Evolutionary conservation across 2,888 invertebrate genomes (phyloP), one percentile per base, ranked within the genome.

Genomic region (Eledona agricola): DNA sequence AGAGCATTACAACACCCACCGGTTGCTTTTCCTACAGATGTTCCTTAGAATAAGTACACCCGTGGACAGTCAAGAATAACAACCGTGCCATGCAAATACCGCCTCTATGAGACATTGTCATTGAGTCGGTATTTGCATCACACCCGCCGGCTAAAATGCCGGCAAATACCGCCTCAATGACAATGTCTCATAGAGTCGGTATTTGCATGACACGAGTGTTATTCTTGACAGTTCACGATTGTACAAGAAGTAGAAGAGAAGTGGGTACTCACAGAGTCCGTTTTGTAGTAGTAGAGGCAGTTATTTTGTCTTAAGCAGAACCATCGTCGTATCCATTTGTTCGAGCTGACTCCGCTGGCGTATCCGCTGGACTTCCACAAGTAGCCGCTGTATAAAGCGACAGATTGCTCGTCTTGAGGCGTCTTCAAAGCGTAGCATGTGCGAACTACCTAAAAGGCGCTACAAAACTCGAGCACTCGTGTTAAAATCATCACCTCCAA

Each of bases 251-350:
- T 10, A 3, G 19, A 22, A 25, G 7, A 7, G 35, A 34, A 47
- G 15, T 22, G 29, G 7, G n/a, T 40, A 79, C 84, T 81, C 77
- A 94, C 94, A 76, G 87, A 82, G 77, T 93, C 92, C 67, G 89
- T 90, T 81, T 95, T 96, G 79, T 95, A 96, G 78, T 91, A 95
- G 77, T 96, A 96, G 57, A 96, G 83, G 78, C 94, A 95, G 79
- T 93, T 92, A 78, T 96, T 95, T 42, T 89, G 85, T 66, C 94
- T 89, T 45, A 96, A 79, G 58, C 90, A 88, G 77, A 96, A 96
- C 92, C 93, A 96, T 60, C 96, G 80, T 46, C 90, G 81, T 38
- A 92, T 88, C 96, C 96, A 96, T 55, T 87, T 84, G 74, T 77
- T 78, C 15, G 74, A 71, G 2, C 77, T 77, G 2, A 77, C 72